Base-by-base conservation (phyloP, 2,113 vertebrate genomes). In the Spilogale gracilis region DNA sequence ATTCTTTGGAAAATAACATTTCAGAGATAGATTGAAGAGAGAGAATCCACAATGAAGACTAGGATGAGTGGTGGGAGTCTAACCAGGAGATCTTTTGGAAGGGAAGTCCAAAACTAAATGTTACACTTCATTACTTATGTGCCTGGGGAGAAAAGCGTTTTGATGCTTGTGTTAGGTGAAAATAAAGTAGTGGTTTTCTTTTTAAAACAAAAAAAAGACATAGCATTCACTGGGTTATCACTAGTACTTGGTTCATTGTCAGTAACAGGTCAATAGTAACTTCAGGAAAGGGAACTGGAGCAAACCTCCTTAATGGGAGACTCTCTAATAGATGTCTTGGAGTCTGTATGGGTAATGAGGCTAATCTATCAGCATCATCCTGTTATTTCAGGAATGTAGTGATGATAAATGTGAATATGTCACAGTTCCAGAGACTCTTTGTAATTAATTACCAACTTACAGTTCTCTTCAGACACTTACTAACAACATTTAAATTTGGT, bases 381-480 rank as follows among this genome's bases (percentile, higher is more conserved):
- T 71, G 30, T 87, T 85, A 30, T 71, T 91, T 84, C 63, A 69
- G 89, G 45, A 65, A 83, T 38, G 16, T 17, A 38, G 56, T 17
- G 63, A 91, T 71, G 81, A 93, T 63, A 69, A 93, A 96, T 94
- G 71, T 21, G 50, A 54, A 69, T 32, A 20, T 10, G 52, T 12
- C 38, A 12, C 56, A 73, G 65, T 32, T 71, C 82, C 17, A 87
- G 67, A 69, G 81, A 50, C 45, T 30, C 45, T 71, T 25, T 65
- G 27, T 50, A 69, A 90, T 90, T 61, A 89, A 90, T 96, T 71
- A 43, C 69, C 54, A 86, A n/a, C 81, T 74, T 93, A 11, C 43
- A 89, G 73, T 61, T 88, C 80, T 85, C 86, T 94, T 89, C 80
- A 96, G 84, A 83, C 80, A 79, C 91, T 91, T 94, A 80, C 83